phyloP scores from a whole-genome alignment of 2,797 vertebrate genomes.

The Masticophis lateralis region DNA sequence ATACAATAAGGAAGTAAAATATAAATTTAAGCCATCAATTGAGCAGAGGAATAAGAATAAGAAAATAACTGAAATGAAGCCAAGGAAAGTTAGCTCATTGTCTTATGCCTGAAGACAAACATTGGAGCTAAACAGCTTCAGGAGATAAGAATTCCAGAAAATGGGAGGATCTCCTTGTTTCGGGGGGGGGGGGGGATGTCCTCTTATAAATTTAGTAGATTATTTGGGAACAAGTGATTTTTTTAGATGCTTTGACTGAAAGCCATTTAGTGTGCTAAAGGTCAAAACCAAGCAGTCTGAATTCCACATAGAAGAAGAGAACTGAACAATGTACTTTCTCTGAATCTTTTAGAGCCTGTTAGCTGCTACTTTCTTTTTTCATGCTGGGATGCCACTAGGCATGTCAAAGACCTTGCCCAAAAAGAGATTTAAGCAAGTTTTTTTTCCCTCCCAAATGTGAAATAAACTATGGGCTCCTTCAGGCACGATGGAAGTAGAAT shows the following conservation, averaged over 20 bases:
- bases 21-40: not conserved
- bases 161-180: not conserved
- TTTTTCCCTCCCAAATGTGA: rapidly evolving
- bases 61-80: not conserved
- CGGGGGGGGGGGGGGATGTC: not conserved
- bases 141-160: not conserved
- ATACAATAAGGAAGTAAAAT: not conserved
- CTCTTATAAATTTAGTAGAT: not conserved
- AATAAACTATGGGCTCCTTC: not conserved
- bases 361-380: not conserved
- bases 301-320: not conserved
- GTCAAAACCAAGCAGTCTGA: not conserved
- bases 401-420: not conserved
- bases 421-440: not conserved
- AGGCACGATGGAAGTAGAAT: not conserved
- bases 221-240: not conserved
- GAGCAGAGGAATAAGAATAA: not conserved
- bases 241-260: not conserved
- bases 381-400: not conserved
- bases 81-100: not conserved
- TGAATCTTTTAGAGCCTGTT: not conserved
- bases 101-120: not conserved
- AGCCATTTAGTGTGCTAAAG: not conserved
- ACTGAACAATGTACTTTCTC: not conserved
- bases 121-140: not conserved